These are phyloP conservation scores for Phoeniculus purpureus DNA, from an alignment of 2,797 vertebrate species.

Conservation along the genomic window DNA sequence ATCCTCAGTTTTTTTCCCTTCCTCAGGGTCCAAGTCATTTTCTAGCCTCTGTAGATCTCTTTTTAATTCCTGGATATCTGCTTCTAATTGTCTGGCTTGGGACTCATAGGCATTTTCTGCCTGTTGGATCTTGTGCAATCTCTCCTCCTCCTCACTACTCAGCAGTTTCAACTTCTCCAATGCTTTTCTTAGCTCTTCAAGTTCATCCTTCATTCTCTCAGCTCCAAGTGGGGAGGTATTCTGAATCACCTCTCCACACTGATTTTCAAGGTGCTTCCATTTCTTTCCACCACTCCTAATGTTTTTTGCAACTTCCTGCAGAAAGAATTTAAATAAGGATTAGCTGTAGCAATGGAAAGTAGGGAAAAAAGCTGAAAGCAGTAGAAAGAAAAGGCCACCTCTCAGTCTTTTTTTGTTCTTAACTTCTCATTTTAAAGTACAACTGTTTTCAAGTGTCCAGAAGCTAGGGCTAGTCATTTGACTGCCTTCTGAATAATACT, in stretches of 20 bases:
- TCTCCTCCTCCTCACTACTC: constrained; percentile 77
- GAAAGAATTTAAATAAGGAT: neutral
- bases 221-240: constrained; percentile 90
- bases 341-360: neutral
- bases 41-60: constrained; percentile 78
- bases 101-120: constrained; percentile 79
- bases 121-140: constrained; percentile 76
- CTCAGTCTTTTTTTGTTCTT: neutral
- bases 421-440: neutral
- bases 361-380: neutral
- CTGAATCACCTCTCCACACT: constrained; percentile 77
- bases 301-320: constrained; percentile 73
- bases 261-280: constrained; percentile 80
- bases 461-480: neutral
- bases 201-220: constrained; percentile 80
- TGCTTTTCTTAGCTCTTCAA: constrained; percentile 82
- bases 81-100: constrained; percentile 78
- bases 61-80: constrained; percentile 78
- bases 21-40: constrained; percentile 70
- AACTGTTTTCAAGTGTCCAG: neutral
- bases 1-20: constrained; percentile 77
- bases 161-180: constrained; percentile 83
- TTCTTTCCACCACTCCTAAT: constrained; percentile 82
- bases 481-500: neutral
- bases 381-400: neutral